A percentile compares a stretch with the other conserved stretches of the same genome.
phyloP scores from a whole-genome alignment of 2,113 vertebrate genomes.

The Oryctolagus cuniculus region mOryCun1.1 NC_091443.1:22083001-22083500 shows the following conservation, averaged over 20 bases:
- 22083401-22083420: neutral
- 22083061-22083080: neutral
- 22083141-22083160: neutral
- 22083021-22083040: neutral
- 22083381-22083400: neutral
- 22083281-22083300: too few species aligned
- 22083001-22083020: neutral
- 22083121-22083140: neutral
- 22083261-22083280: neutral
- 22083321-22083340: neutral
- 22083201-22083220: neutral
- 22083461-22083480: neutral
- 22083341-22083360: neutral
- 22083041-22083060: neutral
- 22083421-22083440: neutral
- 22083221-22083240: neutral
- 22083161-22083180: neutral
- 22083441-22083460: neutral
- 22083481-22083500: neutral
- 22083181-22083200: neutral
- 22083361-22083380: neutral
- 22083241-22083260: neutral
- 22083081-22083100: neutral
- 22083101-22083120: neutral
- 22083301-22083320: neutral